Evolutionary conservation across 2,113 vertebrate genomes (phyloP).

Genomic region (Atherinomorus stipes): DNA sequence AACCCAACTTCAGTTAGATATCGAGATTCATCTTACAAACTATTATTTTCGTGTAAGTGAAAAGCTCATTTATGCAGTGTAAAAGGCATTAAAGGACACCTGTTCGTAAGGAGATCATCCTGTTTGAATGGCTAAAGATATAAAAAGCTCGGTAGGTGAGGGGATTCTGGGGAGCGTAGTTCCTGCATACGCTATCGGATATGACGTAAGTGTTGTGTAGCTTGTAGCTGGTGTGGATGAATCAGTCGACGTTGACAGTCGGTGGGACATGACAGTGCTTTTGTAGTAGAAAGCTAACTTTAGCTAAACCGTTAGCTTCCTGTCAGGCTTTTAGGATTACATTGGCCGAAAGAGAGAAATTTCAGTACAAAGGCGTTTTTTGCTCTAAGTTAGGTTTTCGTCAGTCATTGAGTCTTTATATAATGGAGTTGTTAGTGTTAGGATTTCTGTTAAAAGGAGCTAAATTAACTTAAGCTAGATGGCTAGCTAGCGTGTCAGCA

Average conservation of each 20-base stretch:
- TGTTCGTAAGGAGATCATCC: conserved; percentile 54
- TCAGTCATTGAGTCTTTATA: conserved; percentile 33
- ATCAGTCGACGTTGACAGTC: conserved; percentile 69
- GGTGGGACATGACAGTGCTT: conserved; percentile 64
- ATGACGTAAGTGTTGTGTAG: conserved; percentile 42
- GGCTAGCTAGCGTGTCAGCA: conserved; percentile 61
- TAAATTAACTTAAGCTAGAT: conserved; percentile 60
- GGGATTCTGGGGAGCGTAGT: conserved; percentile 56
- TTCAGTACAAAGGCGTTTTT: conserved; percentile 38
- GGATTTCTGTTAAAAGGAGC: conserved; percentile 25
- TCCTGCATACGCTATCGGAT: conserved; percentile 1
- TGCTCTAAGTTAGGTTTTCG: conserved; percentile 8
- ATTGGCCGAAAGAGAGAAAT: conserved; percentile 19
- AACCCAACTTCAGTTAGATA: too few relatives aligned
- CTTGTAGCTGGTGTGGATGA: conserved; percentile 64
- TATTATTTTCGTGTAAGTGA: neutral
- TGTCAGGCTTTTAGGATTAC: conserved; percentile 33
- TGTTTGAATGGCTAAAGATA: conserved; percentile 38
- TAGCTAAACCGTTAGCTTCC: conserved; percentile 64
- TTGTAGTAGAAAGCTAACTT: conserved; percentile 70
- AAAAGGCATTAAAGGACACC: conserved; percentile 16
- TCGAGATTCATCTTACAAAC: neutral
- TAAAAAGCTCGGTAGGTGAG: conserved; percentile 43
- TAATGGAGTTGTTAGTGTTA: conserved; percentile 10
- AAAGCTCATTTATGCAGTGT: neutral